Percentiles rank a stretch among this genome's conserved stretches.
phyloP scores from a whole-genome alignment of 2,113 vertebrate genomes.

The Diadophis punctatus region DNA sequence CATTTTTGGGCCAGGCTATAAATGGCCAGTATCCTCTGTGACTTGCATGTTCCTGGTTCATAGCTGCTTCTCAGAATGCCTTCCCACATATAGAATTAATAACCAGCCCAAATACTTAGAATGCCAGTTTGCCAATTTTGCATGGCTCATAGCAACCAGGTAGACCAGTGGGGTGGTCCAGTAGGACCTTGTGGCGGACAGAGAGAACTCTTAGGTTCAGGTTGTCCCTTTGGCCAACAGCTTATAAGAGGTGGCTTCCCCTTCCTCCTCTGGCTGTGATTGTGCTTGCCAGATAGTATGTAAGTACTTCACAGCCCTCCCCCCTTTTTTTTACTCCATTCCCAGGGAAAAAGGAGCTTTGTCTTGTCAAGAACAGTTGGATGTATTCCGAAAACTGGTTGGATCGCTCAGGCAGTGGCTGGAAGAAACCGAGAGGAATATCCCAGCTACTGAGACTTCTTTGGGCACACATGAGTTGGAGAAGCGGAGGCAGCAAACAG shows the following conservation, averaged over 20 bases:
- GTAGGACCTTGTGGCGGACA: not conserved
- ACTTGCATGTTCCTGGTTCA: not conserved
- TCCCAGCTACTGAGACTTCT: slow-evolving; percentile 77
- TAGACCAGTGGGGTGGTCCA: not conserved
- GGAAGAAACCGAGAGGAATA: slow-evolving; percentile 80
- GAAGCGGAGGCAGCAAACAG: slow-evolving; percentile 79
- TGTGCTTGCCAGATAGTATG: not conserved
- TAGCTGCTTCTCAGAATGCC: not conserved
- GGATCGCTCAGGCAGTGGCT: slow-evolving; percentile 83
- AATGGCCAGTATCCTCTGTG: too few species aligned
- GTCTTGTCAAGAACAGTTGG: slow-evolving; percentile 74
- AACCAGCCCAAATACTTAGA: not conserved
- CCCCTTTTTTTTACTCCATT: slow-evolving; percentile 14
- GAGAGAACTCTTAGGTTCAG: not conserved
- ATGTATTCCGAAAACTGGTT: slow-evolving; percentile 72
- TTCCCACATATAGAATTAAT: not conserved
- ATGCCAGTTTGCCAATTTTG: not conserved
- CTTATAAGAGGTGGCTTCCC: not conserved
- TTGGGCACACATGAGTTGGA: slow-evolving; percentile 81
- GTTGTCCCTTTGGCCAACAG: not conserved
- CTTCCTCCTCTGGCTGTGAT: not conserved
- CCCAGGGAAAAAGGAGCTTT: slow-evolving; percentile 72
- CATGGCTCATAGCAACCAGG: not conserved
- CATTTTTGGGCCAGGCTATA: not conserved
- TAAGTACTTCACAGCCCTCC: not conserved